Percentiles rank a stretch among this genome's conserved stretches.
phyloP scores from a whole-genome alignment of 2,797 vertebrate species.

The Cheirogaleus major region DNA sequence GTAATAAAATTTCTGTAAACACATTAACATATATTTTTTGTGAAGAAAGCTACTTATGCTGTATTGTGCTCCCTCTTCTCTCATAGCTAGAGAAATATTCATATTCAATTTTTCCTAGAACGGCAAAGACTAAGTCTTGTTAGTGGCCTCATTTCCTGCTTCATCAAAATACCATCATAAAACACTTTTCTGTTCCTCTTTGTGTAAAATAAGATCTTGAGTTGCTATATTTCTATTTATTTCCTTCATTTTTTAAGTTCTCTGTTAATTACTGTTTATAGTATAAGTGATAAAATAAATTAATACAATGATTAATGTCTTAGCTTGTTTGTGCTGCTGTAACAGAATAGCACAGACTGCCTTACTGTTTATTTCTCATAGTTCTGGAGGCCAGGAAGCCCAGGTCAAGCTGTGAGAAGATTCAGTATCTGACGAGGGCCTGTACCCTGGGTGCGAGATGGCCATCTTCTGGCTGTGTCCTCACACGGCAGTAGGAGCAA shows the following conservation, averaged over 20 bases:
- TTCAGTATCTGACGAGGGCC: rapidly evolving
- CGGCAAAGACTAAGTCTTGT: background rate
- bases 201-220: background rate
- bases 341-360: background rate
- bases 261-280: background rate
- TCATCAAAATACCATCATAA: background rate
- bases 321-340: background rate
- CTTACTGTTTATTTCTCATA: background rate
- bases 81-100: background rate
- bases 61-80: background rate
- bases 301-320: background rate
- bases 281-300: background rate
- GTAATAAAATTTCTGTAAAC: background rate
- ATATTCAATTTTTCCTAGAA: background rate
- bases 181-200: background rate
- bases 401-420: background rate
- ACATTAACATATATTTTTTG: background rate
- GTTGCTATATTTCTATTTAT: background rate
- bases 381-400: background rate
- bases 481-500: background rate
- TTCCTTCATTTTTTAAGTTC: background rate
- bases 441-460: background rate
- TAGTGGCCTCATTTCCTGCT: background rate
- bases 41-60: background rate
- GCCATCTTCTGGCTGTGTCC: rapidly evolving